A percentile compares a stretch with the other conserved stretches of the same genome.
Evolutionary conservation across 2,888 invertebrate genomes (phyloP).

Genomic region (Sericinus montela): DNA sequence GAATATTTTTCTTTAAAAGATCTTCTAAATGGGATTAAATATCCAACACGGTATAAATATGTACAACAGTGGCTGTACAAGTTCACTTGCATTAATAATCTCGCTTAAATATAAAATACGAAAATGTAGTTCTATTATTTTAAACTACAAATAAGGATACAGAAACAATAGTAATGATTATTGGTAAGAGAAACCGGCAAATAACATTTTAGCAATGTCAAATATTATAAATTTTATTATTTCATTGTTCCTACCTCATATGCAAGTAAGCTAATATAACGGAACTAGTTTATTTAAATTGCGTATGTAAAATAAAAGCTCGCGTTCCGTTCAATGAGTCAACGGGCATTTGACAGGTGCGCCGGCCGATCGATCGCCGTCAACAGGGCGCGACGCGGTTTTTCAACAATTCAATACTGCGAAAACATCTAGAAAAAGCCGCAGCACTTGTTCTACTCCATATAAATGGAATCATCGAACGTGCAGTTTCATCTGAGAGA

Average conservation of each 20-base stretch:
- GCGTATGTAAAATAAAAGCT: conserved; percentile 58
- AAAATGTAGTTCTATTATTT: no score
- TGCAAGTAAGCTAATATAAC: conserved; percentile 31
- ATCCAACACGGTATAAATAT: no score
- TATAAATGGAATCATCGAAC: conserved; percentile 41
- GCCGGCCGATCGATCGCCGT: conserved; percentile 73
- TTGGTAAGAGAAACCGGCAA: not conserved
- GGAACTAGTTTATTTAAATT: conserved; percentile 47
- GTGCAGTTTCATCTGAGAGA: conserved; percentile 46
- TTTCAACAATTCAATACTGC: conserved; percentile 26
- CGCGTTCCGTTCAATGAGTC: conserved; percentile 61
- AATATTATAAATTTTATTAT: conserved; percentile 18
- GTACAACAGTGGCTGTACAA: no score
- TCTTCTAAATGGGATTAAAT: no score
- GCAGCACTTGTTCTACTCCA: conserved; percentile 33
- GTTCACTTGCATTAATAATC: no score
- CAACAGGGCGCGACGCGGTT: conserved; percentile 53
- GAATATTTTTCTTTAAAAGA: no score
- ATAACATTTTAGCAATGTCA: conserved; percentile 15
- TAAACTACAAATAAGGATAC: no score
- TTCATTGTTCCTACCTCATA: conserved; percentile 24
- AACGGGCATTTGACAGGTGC: conserved; percentile 71
- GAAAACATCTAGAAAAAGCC: conserved; percentile 11
- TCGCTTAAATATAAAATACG: no score
- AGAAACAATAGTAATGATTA: no score